Evolutionary conservation across 2,888 invertebrate species (phyloP), one percentile per base, ranked within the genome.

Genomic region (Hoplodrina ambigua): DNA sequence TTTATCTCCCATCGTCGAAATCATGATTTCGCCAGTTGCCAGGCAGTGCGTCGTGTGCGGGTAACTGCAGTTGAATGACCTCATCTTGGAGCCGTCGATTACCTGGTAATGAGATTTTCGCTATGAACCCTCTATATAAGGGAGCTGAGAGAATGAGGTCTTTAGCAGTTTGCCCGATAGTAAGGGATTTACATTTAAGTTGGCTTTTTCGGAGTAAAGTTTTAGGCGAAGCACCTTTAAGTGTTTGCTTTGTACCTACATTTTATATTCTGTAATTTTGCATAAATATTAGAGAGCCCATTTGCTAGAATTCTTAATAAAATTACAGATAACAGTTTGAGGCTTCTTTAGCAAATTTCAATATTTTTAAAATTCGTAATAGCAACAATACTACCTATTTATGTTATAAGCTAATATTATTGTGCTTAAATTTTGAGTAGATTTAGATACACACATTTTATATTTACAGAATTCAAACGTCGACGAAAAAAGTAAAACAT

Each of bases 11-110:
- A 99, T 97, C 15, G 98, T 97, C 8, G 99, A 99, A 87, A 99
- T 99, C 98, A 99, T 98, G 76, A 99, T 97, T 88, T 99, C 98
- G 0, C 99, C 99, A 82, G 97, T 97, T 20, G 99, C 98, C 79
- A 99, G 96, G 92, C 99, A 99, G 92, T 99, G 99, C 4, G 98
- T 96, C 1, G 99, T 99, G 89, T 99, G 99, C 0, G 99, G 99
- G 63, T 98, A 98, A n/a, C 97, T 97, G 73, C 98, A 97, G 90
- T 98, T 97, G 69, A 97, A 95, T 74, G 97, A 96, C 89, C 97
- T 97, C 90, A 99, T 96, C 86, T 98, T 97, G 20, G 97, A 96
- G 0, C 98, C 97, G 89, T 99, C 98, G 81, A 99, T 97, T 54
- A 97, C 97, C 98, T 98, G 89, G 87, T 91, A 92, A 93, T 89